A percentile compares a stretch with the other conserved stretches of the same genome.
phyloP scores from a whole-genome alignment of 2,113 vertebrate species.

The Geococcyx californianus region DNA sequence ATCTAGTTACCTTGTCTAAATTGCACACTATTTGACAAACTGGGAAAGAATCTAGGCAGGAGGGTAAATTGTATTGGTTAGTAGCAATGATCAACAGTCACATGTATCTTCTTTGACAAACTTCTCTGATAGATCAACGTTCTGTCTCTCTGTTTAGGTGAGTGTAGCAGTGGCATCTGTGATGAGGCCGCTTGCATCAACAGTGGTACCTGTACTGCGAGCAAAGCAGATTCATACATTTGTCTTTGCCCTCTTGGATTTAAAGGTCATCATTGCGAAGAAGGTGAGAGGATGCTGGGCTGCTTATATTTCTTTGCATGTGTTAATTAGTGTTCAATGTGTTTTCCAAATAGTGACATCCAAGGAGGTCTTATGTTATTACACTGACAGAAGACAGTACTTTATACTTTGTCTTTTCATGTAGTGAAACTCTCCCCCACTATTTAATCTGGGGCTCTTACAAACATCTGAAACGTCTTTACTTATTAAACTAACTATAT shows the following conservation, averaged over 20 bases:
- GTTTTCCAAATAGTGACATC: neutral
- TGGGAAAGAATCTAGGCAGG: neutral
- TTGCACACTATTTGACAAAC: neutral
- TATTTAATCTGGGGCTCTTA: neutral
- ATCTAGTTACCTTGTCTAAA: neutral
- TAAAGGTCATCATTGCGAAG: slow-evolving; percentile 88
- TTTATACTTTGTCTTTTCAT: neutral
- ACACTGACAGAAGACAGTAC: neutral
- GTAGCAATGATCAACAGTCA: neutral
- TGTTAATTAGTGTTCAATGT: neutral
- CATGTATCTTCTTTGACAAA: neutral
- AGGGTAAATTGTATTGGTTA: neutral
- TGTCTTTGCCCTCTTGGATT: slow-evolving; percentile 95
- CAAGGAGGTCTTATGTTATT: neutral
- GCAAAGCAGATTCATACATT: slow-evolving; percentile 86
- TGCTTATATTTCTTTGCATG: neutral
- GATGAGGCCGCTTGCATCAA: slow-evolving; percentile 85
- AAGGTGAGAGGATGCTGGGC: slow-evolving; percentile 80
- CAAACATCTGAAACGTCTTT: neutral
- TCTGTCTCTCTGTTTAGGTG: slow-evolving; percentile 73
- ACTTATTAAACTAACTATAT: neutral
- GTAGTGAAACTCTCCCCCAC: neutral
- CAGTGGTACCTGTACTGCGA: slow-evolving; percentile 85
- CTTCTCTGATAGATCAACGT: neutral
- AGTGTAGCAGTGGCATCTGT: slow-evolving; percentile 91